Evolutionary conservation across 2,888 invertebrate genomes (phyloP).

Genomic region (Acanthacorydalis orientalis): DNA sequence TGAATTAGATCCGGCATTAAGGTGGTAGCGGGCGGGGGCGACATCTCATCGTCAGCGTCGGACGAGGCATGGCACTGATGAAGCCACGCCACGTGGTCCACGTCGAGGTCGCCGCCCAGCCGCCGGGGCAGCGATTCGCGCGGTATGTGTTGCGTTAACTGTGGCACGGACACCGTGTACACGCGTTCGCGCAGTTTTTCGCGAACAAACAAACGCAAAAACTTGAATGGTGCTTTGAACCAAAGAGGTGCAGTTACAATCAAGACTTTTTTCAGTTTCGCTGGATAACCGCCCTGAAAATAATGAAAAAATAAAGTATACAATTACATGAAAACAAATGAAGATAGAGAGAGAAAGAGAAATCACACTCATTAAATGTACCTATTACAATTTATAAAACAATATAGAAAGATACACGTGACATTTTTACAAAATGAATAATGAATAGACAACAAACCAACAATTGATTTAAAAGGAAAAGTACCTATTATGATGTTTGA

Average conservation of each 20-base stretch:
- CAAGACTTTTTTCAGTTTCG: constrained; percentile 88
- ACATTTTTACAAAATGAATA: too few species aligned
- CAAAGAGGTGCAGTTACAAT: constrained; percentile 95
- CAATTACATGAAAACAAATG: not conserved
- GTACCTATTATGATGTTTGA: too few species aligned
- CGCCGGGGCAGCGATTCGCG: constrained; percentile 72
- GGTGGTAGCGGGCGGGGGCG: constrained; percentile 26
- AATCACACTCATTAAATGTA: not conserved
- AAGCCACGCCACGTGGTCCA: constrained; percentile 85
- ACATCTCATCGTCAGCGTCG: constrained; percentile 51
- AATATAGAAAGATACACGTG: not conserved
- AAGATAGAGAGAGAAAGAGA: not conserved
- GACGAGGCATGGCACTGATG: constrained; percentile 33
- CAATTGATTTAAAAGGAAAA: too few species aligned
- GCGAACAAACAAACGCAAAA: constrained; percentile 82
- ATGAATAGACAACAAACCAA: too few species aligned
- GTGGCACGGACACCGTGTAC: constrained; percentile 83
- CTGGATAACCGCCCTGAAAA: constrained; percentile 88
- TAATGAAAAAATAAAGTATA: constrained; percentile 5
- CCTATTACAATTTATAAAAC: not conserved
- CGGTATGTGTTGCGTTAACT: constrained; percentile 79
- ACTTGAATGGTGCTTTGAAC: constrained; percentile 97
- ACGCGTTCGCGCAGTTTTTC: constrained; percentile 93
- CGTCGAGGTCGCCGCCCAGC: constrained; percentile 72
- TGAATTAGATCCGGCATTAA: not conserved